These are phyloP conservation scores for Cephalopterus ornatus DNA, from an alignment of 2,113 vertebrate genomes.

Conservation along the genomic window DNA sequence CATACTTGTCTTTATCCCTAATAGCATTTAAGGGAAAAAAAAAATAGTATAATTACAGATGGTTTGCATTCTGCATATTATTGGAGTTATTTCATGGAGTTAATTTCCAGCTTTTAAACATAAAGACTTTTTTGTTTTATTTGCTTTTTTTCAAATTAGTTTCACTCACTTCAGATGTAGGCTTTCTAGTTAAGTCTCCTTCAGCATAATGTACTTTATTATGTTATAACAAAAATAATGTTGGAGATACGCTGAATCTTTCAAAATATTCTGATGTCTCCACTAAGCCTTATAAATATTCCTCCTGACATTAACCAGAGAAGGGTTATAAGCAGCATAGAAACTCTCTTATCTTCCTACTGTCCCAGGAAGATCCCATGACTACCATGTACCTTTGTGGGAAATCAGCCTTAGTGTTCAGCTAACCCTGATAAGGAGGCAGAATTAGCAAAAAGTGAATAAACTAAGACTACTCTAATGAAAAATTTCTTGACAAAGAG, in stretches of 20 bases:
- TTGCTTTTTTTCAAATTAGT: neutral
- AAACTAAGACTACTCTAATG: neutral
- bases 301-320: neutral
- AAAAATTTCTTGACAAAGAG: neutral
- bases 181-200: neutral
- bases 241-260: neutral
- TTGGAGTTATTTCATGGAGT: neutral
- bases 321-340: neutral
- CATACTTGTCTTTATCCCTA: neutral
- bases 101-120: neutral
- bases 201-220: neutral
- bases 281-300: neutral
- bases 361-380: neutral
- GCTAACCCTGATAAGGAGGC: neutral
- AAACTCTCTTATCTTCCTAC: neutral
- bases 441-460: neutral
- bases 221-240: neutral
- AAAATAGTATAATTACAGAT: neutral
- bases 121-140: neutral
- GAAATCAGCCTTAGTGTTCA: neutral
- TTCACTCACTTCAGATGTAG: neutral
- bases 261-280: neutral
- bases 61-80: neutral
- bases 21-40: neutral
- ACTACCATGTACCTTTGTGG: neutral